phyloP scores from a whole-genome alignment of 1,140 invertebrate genomes.

The Saxidomus purpurata region DNA sequence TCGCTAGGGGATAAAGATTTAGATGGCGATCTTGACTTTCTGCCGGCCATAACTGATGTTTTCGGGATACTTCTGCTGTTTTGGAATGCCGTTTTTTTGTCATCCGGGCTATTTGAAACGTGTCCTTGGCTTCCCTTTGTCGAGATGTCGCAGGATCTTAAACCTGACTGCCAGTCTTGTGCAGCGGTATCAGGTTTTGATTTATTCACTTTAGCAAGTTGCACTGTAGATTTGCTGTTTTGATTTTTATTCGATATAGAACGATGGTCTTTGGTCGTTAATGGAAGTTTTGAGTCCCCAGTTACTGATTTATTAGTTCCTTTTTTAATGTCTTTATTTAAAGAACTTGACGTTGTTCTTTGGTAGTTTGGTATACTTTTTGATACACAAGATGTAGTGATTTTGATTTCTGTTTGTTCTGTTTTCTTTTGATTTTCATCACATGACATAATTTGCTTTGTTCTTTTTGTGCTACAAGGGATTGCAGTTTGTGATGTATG shows the following conservation, averaged over 20 bases:
- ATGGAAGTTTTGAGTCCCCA: not conserved
- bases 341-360: not conserved
- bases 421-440: not conserved
- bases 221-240: not conserved
- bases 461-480: too few species aligned
- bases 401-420: not conserved
- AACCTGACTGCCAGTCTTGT: not conserved
- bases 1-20: too few species aligned
- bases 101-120: too few species aligned
- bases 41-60: too few species aligned
- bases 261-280: not conserved
- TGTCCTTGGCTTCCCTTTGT: not conserved
- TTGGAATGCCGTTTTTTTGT: too few species aligned
- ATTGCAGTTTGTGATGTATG: not conserved
- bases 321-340: slow-evolving; percentile 3
- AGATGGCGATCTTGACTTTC: too few species aligned
- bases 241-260: not conserved
- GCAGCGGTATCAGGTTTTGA: not conserved
- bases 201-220: not conserved
- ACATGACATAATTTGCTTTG: too few species aligned
- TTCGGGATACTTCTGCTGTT: too few species aligned
- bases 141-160: not conserved
- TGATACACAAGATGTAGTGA: not conserved
- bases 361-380: not conserved
- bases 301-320: not conserved